Base-by-base conservation (phyloP, 2,113 vertebrate species). In the Rhipidura dahli region DNA sequence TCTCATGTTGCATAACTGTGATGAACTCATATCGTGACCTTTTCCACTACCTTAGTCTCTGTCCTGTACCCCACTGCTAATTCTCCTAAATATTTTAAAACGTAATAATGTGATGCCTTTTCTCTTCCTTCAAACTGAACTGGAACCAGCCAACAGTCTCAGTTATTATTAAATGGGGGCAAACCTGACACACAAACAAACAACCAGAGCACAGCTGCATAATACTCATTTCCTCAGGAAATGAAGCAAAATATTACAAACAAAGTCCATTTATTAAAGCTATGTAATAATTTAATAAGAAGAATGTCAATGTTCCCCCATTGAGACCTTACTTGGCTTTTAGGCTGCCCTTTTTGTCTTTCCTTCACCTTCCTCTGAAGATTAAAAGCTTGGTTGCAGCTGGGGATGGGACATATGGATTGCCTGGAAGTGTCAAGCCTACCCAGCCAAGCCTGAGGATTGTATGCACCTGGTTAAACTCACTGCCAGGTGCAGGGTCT, bases 181-280 rank as follows among this genome's bases (percentile, higher is more conserved):
- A 89, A 93, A 18, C 30, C 54, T 93, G 76, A 90, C 40, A 61
- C 86, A 90, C 78, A 94, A 93, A 94, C 93, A 96, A 94, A 73
- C 95, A 94, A 90, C 50, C 54, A 64, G 47, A 96, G 37, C 64
- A 92, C 96, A 96, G 96, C 95, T 96, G 95, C 72, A 83, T 73
- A 87, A 94, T 51, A 40, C 68, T 92, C 71, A 95, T 95, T 96
- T 97, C 96, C 96, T 93, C 86, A 96, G 95, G 95, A 97, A 97
- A 96, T 93, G 60, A 94, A 94, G 64, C 39, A 89, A 96, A 92
- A 90, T 83, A 86, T 93, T 95, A 54, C 63, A 85, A 94, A 94
- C 66, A 81, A 60, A 54, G 68, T 83, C 68, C 64, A 63, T 71
- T 50, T 90, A 93, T 75, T 89, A 89, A 86, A 90, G 42, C 64